A percentile compares a stretch with the other conserved stretches of the same genome.
Conservation (phyloP, 1,140 invertebrate species). For the Chelonus insularis region DNA sequence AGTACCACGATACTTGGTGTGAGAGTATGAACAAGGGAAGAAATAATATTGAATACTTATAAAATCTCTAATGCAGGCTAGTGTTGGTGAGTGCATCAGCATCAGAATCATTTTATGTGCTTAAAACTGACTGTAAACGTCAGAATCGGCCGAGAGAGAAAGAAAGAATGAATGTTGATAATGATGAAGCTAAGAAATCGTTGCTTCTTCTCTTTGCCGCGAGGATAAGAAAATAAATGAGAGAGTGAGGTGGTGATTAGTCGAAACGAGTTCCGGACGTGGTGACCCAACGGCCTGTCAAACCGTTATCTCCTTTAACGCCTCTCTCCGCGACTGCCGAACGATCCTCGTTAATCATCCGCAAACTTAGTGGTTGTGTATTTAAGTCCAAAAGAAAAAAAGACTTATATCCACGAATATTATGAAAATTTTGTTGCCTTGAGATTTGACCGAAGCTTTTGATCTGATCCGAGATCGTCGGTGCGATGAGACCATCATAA, state of each 20-base stretch:
- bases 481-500: slow-evolving; percentile 18
- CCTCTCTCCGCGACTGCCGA: slow-evolving; percentile 22
- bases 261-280: slow-evolving; percentile 35
- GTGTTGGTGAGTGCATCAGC: no score
- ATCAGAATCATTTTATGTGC: neutral
- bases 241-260: slow-evolving; percentile 35
- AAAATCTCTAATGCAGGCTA: no score
- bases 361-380: slow-evolving; percentile 6
- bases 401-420: neutral
- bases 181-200: slow-evolving; percentile 7
- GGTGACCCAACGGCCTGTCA: slow-evolving; percentile 32
- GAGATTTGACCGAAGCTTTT: slow-evolving; percentile 9
- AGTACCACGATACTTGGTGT: neutral
- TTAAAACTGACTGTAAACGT: neutral
- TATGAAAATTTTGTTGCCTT: slow-evolving; percentile 18
- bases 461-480: slow-evolving; percentile 9
- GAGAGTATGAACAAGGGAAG: neutral
- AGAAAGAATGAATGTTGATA: neutral
- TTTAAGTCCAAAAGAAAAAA: slow-evolving; percentile 4
- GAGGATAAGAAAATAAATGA: slow-evolving; percentile 9
- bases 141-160: neutral
- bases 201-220: slow-evolving; percentile 7
- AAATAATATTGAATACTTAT: neutral
- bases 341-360: slow-evolving; percentile 31
- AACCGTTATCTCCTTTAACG: slow-evolving; percentile 36